A percentile compares a stretch with the other conserved stretches of the same genome.
Conservation (phyloP, 2,797 vertebrate genomes). For the Peromyscus attwateri region DNA sequence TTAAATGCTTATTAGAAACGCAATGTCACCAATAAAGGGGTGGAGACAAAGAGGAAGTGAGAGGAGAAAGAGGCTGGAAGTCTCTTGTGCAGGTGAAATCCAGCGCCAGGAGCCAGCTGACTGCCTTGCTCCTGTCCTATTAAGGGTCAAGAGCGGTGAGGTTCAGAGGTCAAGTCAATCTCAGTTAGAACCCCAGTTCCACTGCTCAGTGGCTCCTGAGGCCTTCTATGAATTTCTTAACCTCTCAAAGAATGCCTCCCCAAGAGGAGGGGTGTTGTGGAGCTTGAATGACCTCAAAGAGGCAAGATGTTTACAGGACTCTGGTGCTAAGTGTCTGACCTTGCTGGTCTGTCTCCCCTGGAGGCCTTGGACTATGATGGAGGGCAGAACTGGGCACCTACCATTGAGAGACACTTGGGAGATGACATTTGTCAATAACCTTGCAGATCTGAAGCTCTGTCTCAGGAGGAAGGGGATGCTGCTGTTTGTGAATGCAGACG, state of each 20-base stretch:
- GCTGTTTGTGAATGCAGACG: background rate
- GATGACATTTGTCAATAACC: background rate
- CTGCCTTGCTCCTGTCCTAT: background rate
- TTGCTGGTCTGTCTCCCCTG: background rate
- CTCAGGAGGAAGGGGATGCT: background rate
- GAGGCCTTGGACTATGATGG: background rate
- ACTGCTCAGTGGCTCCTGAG: constrained; percentile 34
- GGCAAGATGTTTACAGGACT: no score
- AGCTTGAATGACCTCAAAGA: background rate
- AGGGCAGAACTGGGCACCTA: background rate
- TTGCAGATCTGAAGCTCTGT: background rate
- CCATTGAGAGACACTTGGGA: background rate
- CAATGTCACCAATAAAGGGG: constrained; percentile 79
- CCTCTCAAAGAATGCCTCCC: constrained; percentile 44
- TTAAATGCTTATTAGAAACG: constrained; percentile 93
- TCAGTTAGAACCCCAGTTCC: background rate
- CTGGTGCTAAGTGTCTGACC: background rate
- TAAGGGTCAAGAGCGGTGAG: background rate
- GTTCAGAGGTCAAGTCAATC: rapidly evolving
- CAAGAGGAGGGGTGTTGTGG: background rate
- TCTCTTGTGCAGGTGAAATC: background rate
- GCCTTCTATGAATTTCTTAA: constrained; percentile 5
- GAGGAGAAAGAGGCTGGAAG: constrained; percentile 21
- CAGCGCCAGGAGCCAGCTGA: rapidly evolving
- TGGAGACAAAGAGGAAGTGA: background rate